Base-by-base conservation (phyloP, 2,797 vertebrate species). In the Sebastes vulpes region DNA sequence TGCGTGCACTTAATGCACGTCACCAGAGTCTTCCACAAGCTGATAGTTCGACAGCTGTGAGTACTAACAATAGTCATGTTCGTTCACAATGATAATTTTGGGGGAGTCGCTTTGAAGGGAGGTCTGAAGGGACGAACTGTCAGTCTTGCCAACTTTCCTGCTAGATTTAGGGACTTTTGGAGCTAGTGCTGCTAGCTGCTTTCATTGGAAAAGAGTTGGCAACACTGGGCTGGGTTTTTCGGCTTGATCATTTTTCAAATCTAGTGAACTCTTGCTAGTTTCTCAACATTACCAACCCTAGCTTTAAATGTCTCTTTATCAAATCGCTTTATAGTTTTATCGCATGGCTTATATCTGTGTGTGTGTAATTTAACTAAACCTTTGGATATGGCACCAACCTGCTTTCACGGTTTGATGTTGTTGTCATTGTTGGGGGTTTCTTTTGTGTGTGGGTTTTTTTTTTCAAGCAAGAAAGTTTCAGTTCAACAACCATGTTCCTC, bases 401-500 rank as follows among this genome's bases (percentile, higher is more conserved):
- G 29, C 14, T 66, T 65, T 38, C 29, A 38, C 12, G 8, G 31
- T 57, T 28, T 9, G 8, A 31, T 11, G 4, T 35, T 58, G 14
- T 63, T 26, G 26, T 26, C 26, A 26, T 26, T 26, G 26, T 26
- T 26, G 26, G 26, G 26, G 26, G 26, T 26, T 42, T 59, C 9
- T 11, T 35, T 20, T 26, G 9, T 31, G 16, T 70, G 42, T 38
- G 25, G 25, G 38, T 6, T 23, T 23, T 23, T 9, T 28, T 14
- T 68, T 46, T 32, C 6, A 63, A 9, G 32, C 16, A 16, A 29
- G 32, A 82, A 90, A 83, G 81, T 90, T 91, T 86, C 25, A 69
- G 52, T 72, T 75, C 18, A 21, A 65, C 69, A 70, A 4, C 65
- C 65, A 4, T 60, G 35, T 74, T 78, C 82, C 72, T 52, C 42